Evolutionary conservation across 2,888 invertebrate genomes (phyloP), one percentile per base, ranked within the genome.

Genomic region (Erebia aethiops): DNA sequence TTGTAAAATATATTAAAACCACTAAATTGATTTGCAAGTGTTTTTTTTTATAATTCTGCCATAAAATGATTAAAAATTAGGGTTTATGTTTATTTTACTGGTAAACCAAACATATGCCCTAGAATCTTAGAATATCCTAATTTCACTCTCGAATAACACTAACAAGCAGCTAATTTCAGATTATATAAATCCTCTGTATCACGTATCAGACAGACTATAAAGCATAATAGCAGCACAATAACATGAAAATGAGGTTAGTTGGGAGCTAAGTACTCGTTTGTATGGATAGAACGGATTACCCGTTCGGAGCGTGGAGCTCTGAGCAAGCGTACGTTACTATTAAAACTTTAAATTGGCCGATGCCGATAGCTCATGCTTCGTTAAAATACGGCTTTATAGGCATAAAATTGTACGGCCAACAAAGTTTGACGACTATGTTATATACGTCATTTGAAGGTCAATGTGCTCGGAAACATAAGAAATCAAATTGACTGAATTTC

Each of bases 281-380:
- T 71, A 71, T 58, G 71, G 64, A 73, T 68, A 69, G 51, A 66
- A 68, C 69, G 75, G 76, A 75, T 78, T 76, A 79, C 70, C 70
- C 75, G 74, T 77, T 72, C 67, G 72, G 69, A 74, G 77, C 76
- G 69, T 73, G 72, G 73, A 52, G 73, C 57, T 57, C 62, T 16
- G 67, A 63, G 64, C 72, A 56, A 71, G 70, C 75, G 73, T 70
- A 54, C 74, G 72, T 75, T 73, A 74, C 76, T 72, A 79, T 79
- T 79, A 78, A 78, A 82, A 82, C 80, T 81, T 81, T 80, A 81
- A 80, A 80, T 81, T 79, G 78, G 79, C 78, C 75, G n/a, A 21
- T 43, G 65, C 65, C 65, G 77, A 80, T 80, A 79, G 77, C 75
- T 77, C 71, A 74, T 65, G 74, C 74, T 76, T 77, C 71, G 61